Conservation (phyloP, 2,113 vertebrate genomes). For the Prunella himalayana region DNA sequence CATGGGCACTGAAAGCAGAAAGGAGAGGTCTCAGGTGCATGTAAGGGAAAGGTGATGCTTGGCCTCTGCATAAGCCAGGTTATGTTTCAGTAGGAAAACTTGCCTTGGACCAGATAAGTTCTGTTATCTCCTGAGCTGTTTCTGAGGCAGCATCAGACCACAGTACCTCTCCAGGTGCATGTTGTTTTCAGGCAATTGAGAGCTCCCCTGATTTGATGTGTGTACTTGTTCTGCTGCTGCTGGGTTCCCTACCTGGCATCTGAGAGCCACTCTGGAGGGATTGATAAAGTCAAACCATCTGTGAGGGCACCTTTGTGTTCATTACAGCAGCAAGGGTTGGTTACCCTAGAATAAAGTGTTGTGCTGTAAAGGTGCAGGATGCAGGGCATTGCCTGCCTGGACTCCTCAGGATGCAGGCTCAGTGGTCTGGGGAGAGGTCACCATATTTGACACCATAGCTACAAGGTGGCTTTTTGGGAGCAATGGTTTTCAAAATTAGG, state of each 20-base stretch:
- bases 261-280: neutral
- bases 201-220: neutral
- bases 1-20: neutral
- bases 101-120: neutral
- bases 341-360: neutral
- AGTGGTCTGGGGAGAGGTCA: neutral
- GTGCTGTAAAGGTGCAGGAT: neutral
- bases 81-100: slow-evolving; percentile 34
- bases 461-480: neutral
- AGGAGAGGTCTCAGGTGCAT: neutral
- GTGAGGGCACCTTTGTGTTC: neutral
- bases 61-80: neutral
- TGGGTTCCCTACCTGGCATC: neutral
- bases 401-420: neutral
- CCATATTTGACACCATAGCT: neutral
- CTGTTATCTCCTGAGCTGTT: neutral
- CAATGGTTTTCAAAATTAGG: neutral
- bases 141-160: neutral
- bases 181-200: neutral
- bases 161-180: neutral
- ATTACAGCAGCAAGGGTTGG: neutral
- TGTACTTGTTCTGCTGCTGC: neutral
- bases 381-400: neutral
- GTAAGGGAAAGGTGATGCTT: slow-evolving; percentile 9
- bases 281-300: neutral